Percentiles rank a stretch among this genome's conserved stretches.
Evolutionary conservation across 2,113 vertebrate genomes (phyloP).

Genomic region (Xerus inauris): DNA sequence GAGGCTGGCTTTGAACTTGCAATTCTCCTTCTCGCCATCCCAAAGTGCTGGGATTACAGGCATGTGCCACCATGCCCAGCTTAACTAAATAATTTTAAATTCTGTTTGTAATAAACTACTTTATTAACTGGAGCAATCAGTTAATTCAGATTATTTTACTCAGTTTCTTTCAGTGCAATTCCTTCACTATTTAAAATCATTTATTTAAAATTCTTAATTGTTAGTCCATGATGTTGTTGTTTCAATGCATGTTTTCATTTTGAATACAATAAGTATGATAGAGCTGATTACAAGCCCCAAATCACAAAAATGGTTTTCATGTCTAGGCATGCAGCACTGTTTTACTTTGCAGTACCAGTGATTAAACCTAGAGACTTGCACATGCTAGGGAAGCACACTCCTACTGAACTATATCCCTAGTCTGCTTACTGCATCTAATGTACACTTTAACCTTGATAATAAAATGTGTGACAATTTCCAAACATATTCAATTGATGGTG

Average conservation of each 20-base stretch:
- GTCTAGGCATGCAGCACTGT: neutral
- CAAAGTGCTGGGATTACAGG: no score
- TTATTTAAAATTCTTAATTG: neutral
- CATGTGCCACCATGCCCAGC: no score
- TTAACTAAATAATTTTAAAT: conserved; percentile 41
- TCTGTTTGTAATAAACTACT: conserved; percentile 29
- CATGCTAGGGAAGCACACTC: neutral
- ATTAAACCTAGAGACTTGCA: neutral
- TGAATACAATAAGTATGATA: neutral
- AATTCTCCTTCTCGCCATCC: no score
- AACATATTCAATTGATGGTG: neutral
- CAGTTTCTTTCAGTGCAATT: neutral
- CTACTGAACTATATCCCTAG: neutral
- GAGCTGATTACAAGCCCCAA: neutral
- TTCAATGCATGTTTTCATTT: neutral
- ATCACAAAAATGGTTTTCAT: neutral
- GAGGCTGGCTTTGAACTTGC: no score
- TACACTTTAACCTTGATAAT: neutral
- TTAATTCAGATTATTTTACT: neutral
- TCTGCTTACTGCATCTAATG: neutral
- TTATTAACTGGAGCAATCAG: neutral
- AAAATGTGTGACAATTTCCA: neutral
- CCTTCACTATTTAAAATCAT: neutral
- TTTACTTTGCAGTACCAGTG: neutral
- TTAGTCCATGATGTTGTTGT: neutral